phyloP scores from a whole-genome alignment of 2,113 vertebrate genomes.

The Pimephales promelas region DNA sequence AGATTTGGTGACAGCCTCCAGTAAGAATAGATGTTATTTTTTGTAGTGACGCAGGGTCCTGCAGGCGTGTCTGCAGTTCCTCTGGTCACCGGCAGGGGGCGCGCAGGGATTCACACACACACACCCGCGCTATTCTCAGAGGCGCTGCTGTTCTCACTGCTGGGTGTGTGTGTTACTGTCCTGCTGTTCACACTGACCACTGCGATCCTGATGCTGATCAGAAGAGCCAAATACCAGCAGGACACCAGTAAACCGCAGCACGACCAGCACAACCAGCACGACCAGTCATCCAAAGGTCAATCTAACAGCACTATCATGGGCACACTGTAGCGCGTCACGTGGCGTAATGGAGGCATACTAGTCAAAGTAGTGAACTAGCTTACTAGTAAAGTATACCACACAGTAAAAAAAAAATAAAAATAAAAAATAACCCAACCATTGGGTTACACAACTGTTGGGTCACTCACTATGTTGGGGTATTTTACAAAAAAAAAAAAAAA shows the following conservation, averaged over 20 bases:
- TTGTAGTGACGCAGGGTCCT: not conserved
- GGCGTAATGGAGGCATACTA: too few species aligned
- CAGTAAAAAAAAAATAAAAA: too few species aligned
- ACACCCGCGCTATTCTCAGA: constrained; percentile 34
- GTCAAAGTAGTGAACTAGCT: too few species aligned
- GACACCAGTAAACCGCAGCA: constrained; percentile 26
- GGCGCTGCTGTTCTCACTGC: constrained; percentile 69
- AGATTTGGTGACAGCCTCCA: too few species aligned
- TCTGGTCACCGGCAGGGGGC: not conserved
- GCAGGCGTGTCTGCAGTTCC: not conserved
- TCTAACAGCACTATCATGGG: too few species aligned
- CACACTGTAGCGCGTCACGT: too few species aligned
- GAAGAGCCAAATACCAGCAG: constrained; percentile 54
- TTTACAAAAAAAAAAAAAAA: too few species aligned
- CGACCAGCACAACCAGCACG: constrained; percentile 24
- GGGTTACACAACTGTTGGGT: too few species aligned
- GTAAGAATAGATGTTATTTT: too few species aligned
- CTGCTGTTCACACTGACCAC: constrained; percentile 76
- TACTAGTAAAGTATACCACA: too few species aligned
- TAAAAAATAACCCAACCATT: too few species aligned
- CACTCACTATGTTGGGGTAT: too few species aligned
- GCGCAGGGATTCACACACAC: not conserved
- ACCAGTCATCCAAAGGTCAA: constrained; percentile 68
- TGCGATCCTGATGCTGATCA: constrained; percentile 74
- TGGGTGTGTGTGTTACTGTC: constrained; percentile 75